A percentile compares a stretch with the other conserved stretches of the same genome.
phyloP scores from a whole-genome alignment of 2,113 vertebrate genomes.

The Pluvianellus socialis region DNA sequence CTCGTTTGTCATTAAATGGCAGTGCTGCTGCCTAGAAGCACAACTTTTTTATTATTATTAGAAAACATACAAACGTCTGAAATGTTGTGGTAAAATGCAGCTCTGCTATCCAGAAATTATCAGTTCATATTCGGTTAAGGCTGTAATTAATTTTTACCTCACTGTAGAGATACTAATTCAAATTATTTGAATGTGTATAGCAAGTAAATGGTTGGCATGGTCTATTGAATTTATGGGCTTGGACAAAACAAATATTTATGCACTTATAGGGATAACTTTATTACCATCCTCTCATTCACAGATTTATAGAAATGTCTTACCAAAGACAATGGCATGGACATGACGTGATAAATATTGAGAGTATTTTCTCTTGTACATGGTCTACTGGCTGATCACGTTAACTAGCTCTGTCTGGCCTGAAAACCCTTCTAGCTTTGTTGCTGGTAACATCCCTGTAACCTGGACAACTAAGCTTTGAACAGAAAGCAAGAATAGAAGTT shows the following conservation, averaged over 20 bases:
- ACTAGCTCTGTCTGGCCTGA: neutral
- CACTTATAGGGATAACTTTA: neutral
- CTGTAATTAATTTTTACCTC: neutral
- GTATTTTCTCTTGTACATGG: neutral
- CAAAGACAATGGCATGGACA: neutral
- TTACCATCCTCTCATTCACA: neutral
- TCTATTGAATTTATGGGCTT: neutral
- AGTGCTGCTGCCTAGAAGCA: neutral
- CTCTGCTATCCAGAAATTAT: neutral
- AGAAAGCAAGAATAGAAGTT: conserved; percentile 23
- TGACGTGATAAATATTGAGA: neutral
- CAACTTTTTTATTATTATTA: neutral
- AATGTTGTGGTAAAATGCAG: neutral
- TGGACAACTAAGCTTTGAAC: conserved; percentile 16
- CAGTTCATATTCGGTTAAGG: neutral
- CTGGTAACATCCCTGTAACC: conserved; percentile 28
- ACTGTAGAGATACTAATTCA: neutral
- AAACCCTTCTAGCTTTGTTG: conserved; percentile 4
- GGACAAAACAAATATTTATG: neutral
- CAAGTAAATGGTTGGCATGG: neutral
- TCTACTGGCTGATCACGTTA: neutral
- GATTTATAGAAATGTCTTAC: neutral
- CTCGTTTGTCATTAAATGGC: neutral
- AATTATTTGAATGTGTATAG: neutral
- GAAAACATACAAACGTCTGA: neutral